These are phyloP conservation scores for Centropus bengalensis DNA, from an alignment of 2,113 vertebrate genomes.

Conservation along the genomic window DNA sequence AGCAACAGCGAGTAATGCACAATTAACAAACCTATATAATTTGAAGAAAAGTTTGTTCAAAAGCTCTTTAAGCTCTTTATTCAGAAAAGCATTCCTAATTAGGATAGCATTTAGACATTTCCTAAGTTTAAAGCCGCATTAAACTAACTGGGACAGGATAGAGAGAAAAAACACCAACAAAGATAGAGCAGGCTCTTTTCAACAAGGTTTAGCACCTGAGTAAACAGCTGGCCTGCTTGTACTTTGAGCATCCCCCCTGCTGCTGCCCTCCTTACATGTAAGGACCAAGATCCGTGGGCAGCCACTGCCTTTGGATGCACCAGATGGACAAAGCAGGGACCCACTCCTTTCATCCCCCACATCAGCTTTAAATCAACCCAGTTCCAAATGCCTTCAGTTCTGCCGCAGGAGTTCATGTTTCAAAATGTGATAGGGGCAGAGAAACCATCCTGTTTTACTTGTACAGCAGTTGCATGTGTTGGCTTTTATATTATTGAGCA, in stretches of 20 bases:
- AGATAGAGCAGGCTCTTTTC: background rate
- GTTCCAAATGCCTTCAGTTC: no score
- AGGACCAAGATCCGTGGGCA: background rate
- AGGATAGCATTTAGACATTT: background rate
- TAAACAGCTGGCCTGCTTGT: background rate
- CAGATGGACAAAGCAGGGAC: background rate
- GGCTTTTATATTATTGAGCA: accelerated
- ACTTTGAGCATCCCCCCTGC: background rate
- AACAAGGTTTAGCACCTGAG: background rate
- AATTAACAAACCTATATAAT: background rate
- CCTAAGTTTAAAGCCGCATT: background rate
- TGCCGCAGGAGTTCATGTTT: accelerated
- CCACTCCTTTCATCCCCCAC: accelerated
- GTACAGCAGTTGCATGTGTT: background rate
- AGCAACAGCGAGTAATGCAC: background rate
- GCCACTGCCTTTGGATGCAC: accelerated
- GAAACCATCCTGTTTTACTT: background rate
- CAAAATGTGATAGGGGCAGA: accelerated
- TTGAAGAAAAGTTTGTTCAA: background rate
- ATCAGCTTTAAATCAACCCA: background rate
- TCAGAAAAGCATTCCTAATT: background rate
- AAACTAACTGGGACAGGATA: background rate
- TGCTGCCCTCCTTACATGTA: background rate
- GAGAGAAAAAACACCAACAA: background rate
- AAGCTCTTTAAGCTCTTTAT: background rate